Evolutionary conservation across 2,797 vertebrate species (phyloP), one percentile per base, ranked within the genome.

Genomic region (Cephalopachus bancanus): DNA sequence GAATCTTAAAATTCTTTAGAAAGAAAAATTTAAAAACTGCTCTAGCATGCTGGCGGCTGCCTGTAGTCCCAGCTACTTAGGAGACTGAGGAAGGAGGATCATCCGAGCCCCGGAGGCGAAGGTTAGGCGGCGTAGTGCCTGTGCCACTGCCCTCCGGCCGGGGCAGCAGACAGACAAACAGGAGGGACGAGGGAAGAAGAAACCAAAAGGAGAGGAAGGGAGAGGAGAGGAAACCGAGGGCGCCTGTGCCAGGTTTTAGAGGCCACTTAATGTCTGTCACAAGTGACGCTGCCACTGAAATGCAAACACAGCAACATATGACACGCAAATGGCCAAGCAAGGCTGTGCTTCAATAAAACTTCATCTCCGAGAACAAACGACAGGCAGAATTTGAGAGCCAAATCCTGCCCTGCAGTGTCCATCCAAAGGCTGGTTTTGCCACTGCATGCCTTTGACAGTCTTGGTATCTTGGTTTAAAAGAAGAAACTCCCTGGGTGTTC

Each of bases 261-360:
- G 78, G 51, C 10, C 55, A 72, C 8, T 64, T 22, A 89, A 53
- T n/a, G 28, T 88, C 60, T 81, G 9, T 81, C 55, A 81, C 22
- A 88, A 69, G 33, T 55, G 33, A 91, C 24, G 89, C 74, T 89
- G 28, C 60, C 75, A 67, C 0, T 79, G 7, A 9, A 33, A 22
- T 44, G 10, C 33, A 85, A 49, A 83, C 83, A 69, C 22, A 81
- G 71, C 10, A 59, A 89, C 15, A 53, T 26, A 24, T 59, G 78
- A 81, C 71, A 89, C 22, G 9, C 16, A 86, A 92, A 84, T n/a
- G 20, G 78, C 65, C 30, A 19, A 55, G n/a, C 28, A 88, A 69
- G 75, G 44, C 65, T 92, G 51, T 37, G 19, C 44, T 57, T 22
- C 44, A 89, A 89, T 49, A 80, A 97, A 94, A 69, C 84, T 84